Evolutionary conservation across 2,888 invertebrate genomes (phyloP), one percentile per base, ranked within the genome.

Genomic region (Horisme vitalbata): DNA sequence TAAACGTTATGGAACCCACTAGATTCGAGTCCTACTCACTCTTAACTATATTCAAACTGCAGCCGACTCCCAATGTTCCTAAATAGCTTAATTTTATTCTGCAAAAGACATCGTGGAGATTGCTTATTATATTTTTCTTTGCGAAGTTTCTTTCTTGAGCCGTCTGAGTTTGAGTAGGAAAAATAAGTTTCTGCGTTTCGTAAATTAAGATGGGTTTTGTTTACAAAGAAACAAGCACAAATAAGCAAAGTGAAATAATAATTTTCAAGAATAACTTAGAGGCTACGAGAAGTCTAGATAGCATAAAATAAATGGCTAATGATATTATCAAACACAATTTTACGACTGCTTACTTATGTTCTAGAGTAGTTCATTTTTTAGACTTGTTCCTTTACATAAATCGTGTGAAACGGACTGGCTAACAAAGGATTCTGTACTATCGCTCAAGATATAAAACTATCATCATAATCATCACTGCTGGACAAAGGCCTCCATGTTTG

Each of bases 41-140:
- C 24, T 24, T 24, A 21, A 21, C 13, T 4, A 10, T 14, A 3
- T 28, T 12, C 21, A 14, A 13, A 21, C 21, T 31, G 36, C 34
- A 36, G 15, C 12, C 20, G 12, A 31, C 12, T 30, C 6, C 6
- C 48, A 48, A 43, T 53, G 53, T 53, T 53, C 51, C 28, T 47
- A 55, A 53, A 53, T 49, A 39, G 51, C 49, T 52, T 52, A 49
- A 52, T 50, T 49, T 51, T 26, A 28, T 47, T 46, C 31, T 41
- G 20, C 12, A 28, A 43, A 47, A 51, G 48, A 45, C 51, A 46
- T 45, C 33, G 37, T 30, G 31, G 23, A 54, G 31, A 52, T 46
- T 48, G 28, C 46, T 49, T 59, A 54, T 52, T 57, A 50, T 48
- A 45, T 47, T 52, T 44, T 49, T 46, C 41, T 46, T 46, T 31